Evolutionary conservation across 2,113 vertebrate species (phyloP), one percentile per base, ranked within the genome.

Genomic region (Leptosomus discolor): DNA sequence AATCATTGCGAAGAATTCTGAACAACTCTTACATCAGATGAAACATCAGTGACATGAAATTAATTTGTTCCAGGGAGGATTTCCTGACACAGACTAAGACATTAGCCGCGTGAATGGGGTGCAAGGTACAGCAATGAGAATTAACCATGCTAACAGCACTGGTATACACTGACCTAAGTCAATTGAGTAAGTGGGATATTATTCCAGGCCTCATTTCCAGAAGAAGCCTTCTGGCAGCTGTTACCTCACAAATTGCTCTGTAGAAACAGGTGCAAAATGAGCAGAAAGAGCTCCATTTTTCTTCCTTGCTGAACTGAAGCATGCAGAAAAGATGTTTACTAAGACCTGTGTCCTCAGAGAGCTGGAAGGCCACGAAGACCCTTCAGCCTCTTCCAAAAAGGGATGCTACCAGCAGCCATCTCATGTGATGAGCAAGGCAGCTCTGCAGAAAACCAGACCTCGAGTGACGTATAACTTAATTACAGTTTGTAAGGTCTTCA

Each of bases 131-230:
- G 50, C 2, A 0, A 7, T 2, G 41, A 19, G 67, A 69, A 73
- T 74, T 23, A 85, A 27, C 78, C 60, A 9, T 1, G 11, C 51
- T 53, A n/a, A 84, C 60, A 92, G 68, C 53, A 29, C 81, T 88
- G 81, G 8, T 26, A 15, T 11, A 79, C 24, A 2, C 69, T 95
- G 92, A 96, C 88, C 96, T 76, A 11, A 90, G 74, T 21, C 78
- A 85, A 83, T 50, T 76, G 88, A 90, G 19, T 85, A 92, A 95
- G 58, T 83, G 70, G 8, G 26, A 74, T 46, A 27, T 90, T 93
- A 93, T 95, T 88, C 70, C 87, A 88, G 63, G 81, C 45, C 80
- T 92, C 65, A 85, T 92, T 94, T 95, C 80, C 76, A 95, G 91
- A 48, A 75, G 74, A 30, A 91, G 39, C 73, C 77, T 90, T 75